Percentiles rank a stretch among this genome's conserved stretches.
phyloP scores from a whole-genome alignment of 2,797 vertebrate species.

The Eremophila alpestris region DNA sequence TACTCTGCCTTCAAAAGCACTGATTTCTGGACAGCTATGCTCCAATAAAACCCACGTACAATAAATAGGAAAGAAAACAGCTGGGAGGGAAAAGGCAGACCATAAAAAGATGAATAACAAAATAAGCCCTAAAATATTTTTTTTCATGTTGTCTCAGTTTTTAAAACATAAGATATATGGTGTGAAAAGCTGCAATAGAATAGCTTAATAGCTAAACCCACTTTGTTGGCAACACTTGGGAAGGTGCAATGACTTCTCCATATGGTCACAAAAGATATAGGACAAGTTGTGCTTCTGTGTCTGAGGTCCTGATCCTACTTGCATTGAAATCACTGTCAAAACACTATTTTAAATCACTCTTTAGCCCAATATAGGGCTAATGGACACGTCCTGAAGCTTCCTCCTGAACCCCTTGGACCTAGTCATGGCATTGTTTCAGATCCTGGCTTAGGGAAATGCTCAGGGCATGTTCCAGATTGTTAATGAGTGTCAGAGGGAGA shows the following conservation, averaged over 20 bases:
- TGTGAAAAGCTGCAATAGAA: background rate
- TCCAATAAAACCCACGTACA: background rate
- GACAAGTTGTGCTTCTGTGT: background rate
- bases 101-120: background rate
- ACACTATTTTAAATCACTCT: background rate
- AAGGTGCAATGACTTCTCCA: background rate
- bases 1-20: conserved; percentile 30
- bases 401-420: background rate
- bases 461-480: background rate
- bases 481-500: background rate
- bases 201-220: background rate
- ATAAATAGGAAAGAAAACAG: conserved; percentile 49
- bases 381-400: background rate
- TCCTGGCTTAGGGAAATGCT: background rate
- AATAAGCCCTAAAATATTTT: background rate
- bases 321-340: background rate
- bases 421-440: background rate
- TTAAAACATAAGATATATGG: background rate
- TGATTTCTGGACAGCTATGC: background rate
- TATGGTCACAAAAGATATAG: background rate
- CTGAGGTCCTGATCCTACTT: background rate
- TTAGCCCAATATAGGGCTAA: background rate
- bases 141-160: background rate
- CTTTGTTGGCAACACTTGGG: background rate
- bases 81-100: background rate